phyloP scores from a whole-genome alignment of 1,140 invertebrate species.

The Aricia agestis region DNA sequence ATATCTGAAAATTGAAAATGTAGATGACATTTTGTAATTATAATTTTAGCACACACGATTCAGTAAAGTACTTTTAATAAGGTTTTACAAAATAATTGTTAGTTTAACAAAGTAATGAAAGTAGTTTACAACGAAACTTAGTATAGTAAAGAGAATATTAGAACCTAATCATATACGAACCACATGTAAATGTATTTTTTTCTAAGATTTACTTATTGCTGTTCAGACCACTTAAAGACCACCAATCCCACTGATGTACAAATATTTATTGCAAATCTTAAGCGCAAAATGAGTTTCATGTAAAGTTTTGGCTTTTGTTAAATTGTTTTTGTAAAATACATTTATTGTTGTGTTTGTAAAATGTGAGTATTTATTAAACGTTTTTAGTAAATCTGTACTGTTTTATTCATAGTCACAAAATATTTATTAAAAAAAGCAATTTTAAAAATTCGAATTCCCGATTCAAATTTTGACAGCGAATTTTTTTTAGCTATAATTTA shows the following conservation, averaged over 20 bases:
- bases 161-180: too few species aligned
- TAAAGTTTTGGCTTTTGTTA: conserved; percentile 9
- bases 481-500: background rate
- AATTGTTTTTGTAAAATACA: conserved; percentile 20
- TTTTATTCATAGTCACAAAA: conserved; percentile 27
- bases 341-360: conserved; percentile 61
- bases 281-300: background rate
- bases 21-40: too few species aligned
- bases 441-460: background rate
- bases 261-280: background rate
- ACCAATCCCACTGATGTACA: background rate
- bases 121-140: too few species aligned
- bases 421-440: background rate
- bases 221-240: background rate
- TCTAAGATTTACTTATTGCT: background rate
- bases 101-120: too few species aligned
- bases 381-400: conserved; percentile 42
- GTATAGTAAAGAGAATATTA: too few species aligned
- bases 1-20: too few species aligned
- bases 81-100: too few species aligned
- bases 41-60: too few species aligned
- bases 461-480: background rate
- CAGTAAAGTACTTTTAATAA: too few species aligned
- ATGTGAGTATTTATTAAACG: conserved; percentile 62
- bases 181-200: too few species aligned